These are phyloP conservation scores for Drosophila mayaguana DNA, from an alignment of 2,888 invertebrate genomes.

Conservation along the genomic window DNA sequence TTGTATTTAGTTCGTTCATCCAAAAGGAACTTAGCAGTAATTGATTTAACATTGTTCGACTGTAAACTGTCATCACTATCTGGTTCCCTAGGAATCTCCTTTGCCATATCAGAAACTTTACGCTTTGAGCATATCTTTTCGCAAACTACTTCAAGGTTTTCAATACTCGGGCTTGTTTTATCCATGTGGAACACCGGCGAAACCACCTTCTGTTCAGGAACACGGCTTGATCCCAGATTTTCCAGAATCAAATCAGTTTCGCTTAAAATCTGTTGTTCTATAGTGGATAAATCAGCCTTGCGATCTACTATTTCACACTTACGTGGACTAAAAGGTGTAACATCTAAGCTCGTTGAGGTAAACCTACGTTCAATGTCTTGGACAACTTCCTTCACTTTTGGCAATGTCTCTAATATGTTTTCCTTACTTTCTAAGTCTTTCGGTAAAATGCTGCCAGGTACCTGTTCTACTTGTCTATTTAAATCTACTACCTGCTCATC, in stretches of 20 bases:
- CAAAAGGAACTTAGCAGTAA: conserved; percentile 61
- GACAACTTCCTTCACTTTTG: conserved; percentile 87
- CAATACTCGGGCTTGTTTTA: conserved; percentile 39
- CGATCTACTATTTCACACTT: conserved; percentile 68
- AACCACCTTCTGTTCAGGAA: conserved; percentile 43
- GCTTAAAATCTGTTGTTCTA: conserved; percentile 75
- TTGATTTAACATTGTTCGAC: conserved; percentile 34
- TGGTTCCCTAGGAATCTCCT: conserved; percentile 49
- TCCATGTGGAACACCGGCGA: conserved; percentile 41
- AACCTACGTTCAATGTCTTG: conserved; percentile 86
- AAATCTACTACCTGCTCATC: conserved; percentile 58
- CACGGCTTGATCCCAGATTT: conserved; percentile 35
- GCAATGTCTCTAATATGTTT: conserved; percentile 62
- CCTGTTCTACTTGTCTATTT: conserved; percentile 54
- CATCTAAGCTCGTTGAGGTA: conserved; percentile 71
- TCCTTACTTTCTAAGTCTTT: conserved; percentile 59
- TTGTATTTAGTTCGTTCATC: conserved; percentile 46
- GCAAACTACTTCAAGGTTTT: conserved; percentile 72
- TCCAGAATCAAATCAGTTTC: conserved; percentile 71
- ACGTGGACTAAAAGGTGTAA: conserved; percentile 76
- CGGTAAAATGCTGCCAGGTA: conserved; percentile 66
- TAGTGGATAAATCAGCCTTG: conserved; percentile 51
- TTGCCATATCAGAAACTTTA: conserved; percentile 66
- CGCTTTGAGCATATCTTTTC: conserved; percentile 78
- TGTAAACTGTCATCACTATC: conserved; percentile 11